phyloP scores from a whole-genome alignment of 2,888 invertebrate species.

The Pemphredon lugubris region DNA sequence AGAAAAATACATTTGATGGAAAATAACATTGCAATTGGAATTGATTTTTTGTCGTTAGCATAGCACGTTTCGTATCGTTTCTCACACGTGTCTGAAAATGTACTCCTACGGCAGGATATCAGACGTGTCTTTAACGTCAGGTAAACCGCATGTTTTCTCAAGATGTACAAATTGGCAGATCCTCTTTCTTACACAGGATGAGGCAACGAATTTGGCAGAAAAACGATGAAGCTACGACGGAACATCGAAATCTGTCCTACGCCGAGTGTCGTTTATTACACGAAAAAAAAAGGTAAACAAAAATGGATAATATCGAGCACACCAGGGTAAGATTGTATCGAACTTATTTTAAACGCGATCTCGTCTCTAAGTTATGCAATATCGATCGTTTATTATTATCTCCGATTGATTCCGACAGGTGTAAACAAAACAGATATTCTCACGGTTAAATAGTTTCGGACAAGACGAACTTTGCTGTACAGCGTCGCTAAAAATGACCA shows the following conservation, averaged over 20 bases:
- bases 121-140: too few relatives aligned
- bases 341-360: slow-evolving; percentile 11
- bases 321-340: background rate
- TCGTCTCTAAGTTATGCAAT: slow-evolving; percentile 39
- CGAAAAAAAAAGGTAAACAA: too few relatives aligned
- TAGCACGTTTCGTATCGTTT: too few relatives aligned
- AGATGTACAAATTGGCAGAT: slow-evolving; percentile 11
- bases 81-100: too few relatives aligned
- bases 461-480: too few relatives aligned
- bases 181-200: background rate
- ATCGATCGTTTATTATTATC: slow-evolving; percentile 37
- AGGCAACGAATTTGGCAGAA: slow-evolving; percentile 24
- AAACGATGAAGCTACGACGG: background rate
- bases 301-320: too few relatives aligned
- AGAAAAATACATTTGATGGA: too few relatives aligned
- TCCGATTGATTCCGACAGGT: slow-evolving; percentile 10
- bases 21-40: too few relatives aligned
- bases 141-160: background rate
- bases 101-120: too few relatives aligned
- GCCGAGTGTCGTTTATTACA: too few relatives aligned
- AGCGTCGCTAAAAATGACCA: background rate
- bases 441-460: background rate
- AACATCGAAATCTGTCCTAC: background rate
- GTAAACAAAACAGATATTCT: slow-evolving; percentile 7
- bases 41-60: too few relatives aligned